Evolutionary conservation across 1,140 invertebrate species (phyloP).

Genomic region (Solen grandis): DNA sequence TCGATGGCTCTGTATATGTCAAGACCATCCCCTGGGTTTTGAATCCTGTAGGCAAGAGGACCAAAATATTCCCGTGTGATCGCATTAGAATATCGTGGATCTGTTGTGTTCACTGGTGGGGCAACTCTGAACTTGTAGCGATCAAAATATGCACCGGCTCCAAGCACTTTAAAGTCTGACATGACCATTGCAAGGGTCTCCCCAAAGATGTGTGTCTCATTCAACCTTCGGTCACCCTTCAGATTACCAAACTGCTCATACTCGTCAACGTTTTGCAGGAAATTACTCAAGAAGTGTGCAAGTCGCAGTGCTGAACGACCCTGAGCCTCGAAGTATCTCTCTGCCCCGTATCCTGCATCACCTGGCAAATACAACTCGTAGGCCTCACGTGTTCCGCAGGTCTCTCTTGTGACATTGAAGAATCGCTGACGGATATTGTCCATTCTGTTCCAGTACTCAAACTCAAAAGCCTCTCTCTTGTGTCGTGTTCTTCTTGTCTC

Average conservation of each 20-base stretch:
- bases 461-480: constrained; percentile 71
- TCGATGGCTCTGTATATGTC: constrained; percentile 80
- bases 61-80: constrained; percentile 86
- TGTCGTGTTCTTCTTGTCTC: constrained; percentile 59
- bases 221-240: constrained; percentile 75
- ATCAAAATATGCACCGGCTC: constrained; percentile 96
- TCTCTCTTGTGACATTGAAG: constrained; percentile 64
- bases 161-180: constrained; percentile 92
- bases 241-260: constrained; percentile 95
- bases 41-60: constrained; percentile 92
- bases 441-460: constrained; percentile 67
- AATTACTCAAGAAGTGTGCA: constrained; percentile 97
- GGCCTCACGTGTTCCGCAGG: constrained; percentile 67
- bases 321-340: constrained; percentile 80
- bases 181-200: constrained; percentile 92
- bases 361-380: constrained; percentile 76
- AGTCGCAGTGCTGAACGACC: constrained; percentile 96
- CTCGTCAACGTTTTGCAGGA: constrained; percentile 95
- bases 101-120: constrained; percentile 85
- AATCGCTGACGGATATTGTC: constrained; percentile 69
- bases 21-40: constrained; percentile 88
- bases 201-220: constrained; percentile 79
- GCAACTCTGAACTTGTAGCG: constrained; percentile 92
- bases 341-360: constrained; percentile 89
- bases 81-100: constrained; percentile 83